Conservation (phyloP, 2,888 invertebrate genomes). For the Piscicola geometra region DNA sequence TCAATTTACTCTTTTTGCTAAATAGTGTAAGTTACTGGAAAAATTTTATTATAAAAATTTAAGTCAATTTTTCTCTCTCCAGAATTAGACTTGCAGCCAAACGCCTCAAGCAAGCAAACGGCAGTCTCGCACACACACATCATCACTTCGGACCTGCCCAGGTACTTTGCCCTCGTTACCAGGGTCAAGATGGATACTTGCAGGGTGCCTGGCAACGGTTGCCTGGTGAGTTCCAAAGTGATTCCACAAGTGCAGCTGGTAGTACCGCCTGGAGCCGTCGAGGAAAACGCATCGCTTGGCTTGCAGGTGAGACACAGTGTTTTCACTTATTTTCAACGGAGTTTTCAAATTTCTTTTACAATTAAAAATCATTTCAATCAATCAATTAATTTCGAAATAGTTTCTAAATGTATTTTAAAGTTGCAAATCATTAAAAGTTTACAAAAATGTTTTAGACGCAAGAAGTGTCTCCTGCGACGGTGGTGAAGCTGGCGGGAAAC, state of each 20-base stretch:
- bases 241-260: slow-evolving; percentile 99
- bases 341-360: too few species aligned
- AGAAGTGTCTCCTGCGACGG: slow-evolving; percentile 91
- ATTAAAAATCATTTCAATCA: too few species aligned
- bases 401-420: too few species aligned
- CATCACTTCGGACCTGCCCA: slow-evolving; percentile 95
- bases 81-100: slow-evolving; percentile 16
- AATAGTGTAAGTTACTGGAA: not conserved
- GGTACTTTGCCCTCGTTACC: slow-evolving; percentile 98
- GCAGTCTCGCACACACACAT: slow-evolving; percentile 69
- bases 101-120: slow-evolving; percentile 4
- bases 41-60: not conserved
- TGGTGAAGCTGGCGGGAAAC: slow-evolving; percentile 91
- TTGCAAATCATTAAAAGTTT: too few species aligned
- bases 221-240: slow-evolving; percentile 95
- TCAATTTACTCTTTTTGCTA: not conserved
- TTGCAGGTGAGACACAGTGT: slow-evolving; percentile 96
- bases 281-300: slow-evolving; percentile 99
- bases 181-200: slow-evolving; percentile 81
- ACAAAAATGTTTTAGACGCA: slow-evolving; percentile 71
- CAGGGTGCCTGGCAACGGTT: slow-evolving; percentile 96
- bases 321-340: too few species aligned
- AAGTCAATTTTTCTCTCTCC: not conserved
- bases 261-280: slow-evolving; percentile 95
- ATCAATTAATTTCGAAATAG: too few species aligned